These are phyloP conservation scores for Emydura subglobosa DNA, from an alignment of 2,113 vertebrate genomes.

Conservation along the genomic window DNA sequence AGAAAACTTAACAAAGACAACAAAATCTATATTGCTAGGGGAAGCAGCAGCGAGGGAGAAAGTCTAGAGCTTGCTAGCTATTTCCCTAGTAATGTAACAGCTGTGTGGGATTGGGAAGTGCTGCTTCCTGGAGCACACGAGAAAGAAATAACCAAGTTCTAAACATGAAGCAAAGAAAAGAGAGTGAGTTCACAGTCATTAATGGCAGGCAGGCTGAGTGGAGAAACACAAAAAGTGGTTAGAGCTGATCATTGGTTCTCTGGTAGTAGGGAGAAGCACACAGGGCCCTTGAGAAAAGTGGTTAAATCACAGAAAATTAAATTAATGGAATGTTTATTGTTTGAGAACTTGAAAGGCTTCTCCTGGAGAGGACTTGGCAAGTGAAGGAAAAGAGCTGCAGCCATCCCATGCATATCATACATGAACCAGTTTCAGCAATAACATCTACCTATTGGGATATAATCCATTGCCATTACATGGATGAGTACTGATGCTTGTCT, in stretches of 20 bases:
- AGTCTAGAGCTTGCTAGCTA: not conserved
- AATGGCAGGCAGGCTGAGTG: not conserved
- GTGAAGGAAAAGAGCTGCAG: not conserved
- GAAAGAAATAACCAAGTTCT: not conserved
- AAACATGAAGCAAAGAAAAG: not conserved
- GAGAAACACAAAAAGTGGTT: not conserved
- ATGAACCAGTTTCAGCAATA: not conserved
- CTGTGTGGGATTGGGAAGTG: not conserved
- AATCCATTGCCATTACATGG: not conserved
- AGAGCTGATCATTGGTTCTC: conserved; percentile 10
- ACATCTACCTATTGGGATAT: not conserved
- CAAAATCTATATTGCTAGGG: not conserved
- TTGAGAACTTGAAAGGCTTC: conserved; percentile 8
- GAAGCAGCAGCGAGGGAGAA: not conserved
- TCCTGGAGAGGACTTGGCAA: not conserved
- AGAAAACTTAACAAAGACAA: not conserved
- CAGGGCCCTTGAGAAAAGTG: not conserved
- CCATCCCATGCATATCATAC: not conserved
- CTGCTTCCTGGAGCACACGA: not conserved
- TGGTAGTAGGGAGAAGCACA: not conserved
- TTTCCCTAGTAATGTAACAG: not conserved
- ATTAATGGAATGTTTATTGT: not conserved
- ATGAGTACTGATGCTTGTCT: accelerated
- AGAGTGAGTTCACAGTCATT: conserved; percentile 27
- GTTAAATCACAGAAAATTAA: conserved; percentile 5